phyloP scores from a whole-genome alignment of 2,797 vertebrate species.

The Falco concolor region DNA sequence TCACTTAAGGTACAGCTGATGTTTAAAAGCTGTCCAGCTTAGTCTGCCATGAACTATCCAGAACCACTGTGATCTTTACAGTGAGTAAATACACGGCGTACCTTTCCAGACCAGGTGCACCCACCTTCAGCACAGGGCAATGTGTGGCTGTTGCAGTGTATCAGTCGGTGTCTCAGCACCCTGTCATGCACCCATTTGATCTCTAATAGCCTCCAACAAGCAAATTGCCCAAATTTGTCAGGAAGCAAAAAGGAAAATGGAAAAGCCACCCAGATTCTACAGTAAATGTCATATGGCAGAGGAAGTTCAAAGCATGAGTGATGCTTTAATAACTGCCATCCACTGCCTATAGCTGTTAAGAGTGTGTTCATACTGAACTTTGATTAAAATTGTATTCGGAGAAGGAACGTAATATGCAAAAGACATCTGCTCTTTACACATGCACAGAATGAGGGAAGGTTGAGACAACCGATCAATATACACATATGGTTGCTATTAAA shows the following conservation, averaged over 20 bases:
- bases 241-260: not conserved
- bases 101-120: not conserved
- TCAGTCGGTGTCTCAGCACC: not conserved
- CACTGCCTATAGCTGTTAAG: not conserved
- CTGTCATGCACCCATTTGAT: not conserved
- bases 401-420: not conserved
- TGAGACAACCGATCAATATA: not conserved
- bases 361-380: not conserved
- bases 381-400: not conserved
- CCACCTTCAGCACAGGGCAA: accelerated
- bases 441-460: not conserved
- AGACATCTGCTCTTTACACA: not conserved
- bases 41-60: not conserved
- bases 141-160: not conserved
- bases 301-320: not conserved
- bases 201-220: not conserved
- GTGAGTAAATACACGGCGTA: accelerated
- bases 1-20: not conserved
- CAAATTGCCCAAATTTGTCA: not conserved
- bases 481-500: not conserved
- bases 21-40: not conserved
- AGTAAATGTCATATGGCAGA: not conserved
- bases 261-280: not conserved
- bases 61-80: not conserved
- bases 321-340: not conserved